Evolutionary conservation across 2,888 invertebrate species (phyloP).

Genomic region (Hirtodrosophila trivittata): DNA sequence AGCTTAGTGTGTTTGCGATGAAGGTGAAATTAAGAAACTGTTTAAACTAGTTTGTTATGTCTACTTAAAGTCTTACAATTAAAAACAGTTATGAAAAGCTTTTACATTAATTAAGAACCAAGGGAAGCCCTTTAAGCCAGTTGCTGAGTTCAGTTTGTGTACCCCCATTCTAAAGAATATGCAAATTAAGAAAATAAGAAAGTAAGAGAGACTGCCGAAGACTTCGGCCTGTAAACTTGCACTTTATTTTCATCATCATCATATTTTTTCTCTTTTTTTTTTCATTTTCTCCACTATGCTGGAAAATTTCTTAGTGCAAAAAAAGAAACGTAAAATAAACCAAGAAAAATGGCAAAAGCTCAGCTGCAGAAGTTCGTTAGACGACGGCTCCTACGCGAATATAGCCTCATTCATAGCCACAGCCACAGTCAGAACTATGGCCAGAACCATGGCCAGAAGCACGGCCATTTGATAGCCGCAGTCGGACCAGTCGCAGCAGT

Average conservation of each 20-base stretch:
- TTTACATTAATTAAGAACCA: slow-evolving; percentile 49
- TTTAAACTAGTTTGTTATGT: not conserved
- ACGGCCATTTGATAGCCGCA: no score
- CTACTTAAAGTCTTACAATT: slow-evolving; percentile 12
- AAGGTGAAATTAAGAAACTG: not conserved
- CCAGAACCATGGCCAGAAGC: not conserved
- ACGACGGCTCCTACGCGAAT: slow-evolving; percentile 21
- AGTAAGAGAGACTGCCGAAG: slow-evolving; percentile 9
- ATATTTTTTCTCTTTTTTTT: slow-evolving; percentile 22
- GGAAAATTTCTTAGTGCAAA: slow-evolving; percentile 23
- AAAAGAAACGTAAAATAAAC: slow-evolving; percentile 12
- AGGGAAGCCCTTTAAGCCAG: slow-evolving; percentile 43
- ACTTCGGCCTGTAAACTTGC: slow-evolving; percentile 49
- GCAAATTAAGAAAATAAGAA: slow-evolving; percentile 43
- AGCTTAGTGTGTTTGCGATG: no score
- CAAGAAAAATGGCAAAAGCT: slow-evolving; percentile 57
- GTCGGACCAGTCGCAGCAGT: slow-evolving; percentile 15
- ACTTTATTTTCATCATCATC: slow-evolving; percentile 57
- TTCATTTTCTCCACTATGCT: slow-evolving; percentile 41
- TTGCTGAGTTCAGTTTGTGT: slow-evolving; percentile 27
- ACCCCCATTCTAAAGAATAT: slow-evolving; percentile 29
- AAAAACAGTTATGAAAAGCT: slow-evolving; percentile 33
- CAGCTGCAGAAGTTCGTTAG: slow-evolving; percentile 62
- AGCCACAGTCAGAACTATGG: slow-evolving; percentile 10
- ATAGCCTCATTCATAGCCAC: slow-evolving; percentile 4